Percentiles rank a stretch among this genome's conserved stretches.
These are phyloP conservation scores for Camarhynchus parvulus DNA, from an alignment of 2,113 vertebrate genomes.

Conservation along the genomic window DNA sequence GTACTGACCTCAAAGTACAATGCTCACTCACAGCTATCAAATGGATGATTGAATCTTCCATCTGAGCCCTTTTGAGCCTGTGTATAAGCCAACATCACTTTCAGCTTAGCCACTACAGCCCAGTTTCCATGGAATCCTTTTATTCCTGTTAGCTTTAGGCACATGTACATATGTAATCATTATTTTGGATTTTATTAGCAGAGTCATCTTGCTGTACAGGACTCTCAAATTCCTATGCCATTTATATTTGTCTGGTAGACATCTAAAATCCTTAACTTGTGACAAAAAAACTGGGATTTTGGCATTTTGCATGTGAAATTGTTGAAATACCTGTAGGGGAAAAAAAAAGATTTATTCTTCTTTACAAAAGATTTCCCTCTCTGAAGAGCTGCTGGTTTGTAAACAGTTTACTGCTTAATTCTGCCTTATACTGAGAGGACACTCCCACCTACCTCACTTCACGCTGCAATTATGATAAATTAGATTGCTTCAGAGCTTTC, in stretches of 20 bases:
- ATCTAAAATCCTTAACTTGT: not conserved
- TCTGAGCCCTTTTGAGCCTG: not conserved
- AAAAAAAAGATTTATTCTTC: fast-evolving
- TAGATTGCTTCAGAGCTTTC: not conserved
- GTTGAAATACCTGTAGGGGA: not conserved
- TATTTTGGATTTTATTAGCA: not conserved
- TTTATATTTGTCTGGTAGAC: not conserved
- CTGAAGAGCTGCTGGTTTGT: not conserved
- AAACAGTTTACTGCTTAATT: not conserved
- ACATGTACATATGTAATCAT: not conserved
- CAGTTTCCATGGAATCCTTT: not conserved
- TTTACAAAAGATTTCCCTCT: not conserved
- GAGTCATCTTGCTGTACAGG: not conserved
- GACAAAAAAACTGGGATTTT: not conserved
- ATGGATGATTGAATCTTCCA: not conserved
- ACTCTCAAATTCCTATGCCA: not conserved
- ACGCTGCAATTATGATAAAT: not conserved
- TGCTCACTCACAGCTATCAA: not conserved
- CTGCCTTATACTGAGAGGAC: not conserved
- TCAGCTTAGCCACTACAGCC: not conserved
- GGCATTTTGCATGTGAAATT: not conserved
- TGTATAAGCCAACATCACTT: not conserved
- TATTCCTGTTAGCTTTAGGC: not conserved
- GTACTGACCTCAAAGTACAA: not conserved
- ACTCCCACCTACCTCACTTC: not conserved